These are phyloP conservation scores for Pammene fasciana DNA, from an alignment of 2,888 invertebrate genomes.

Conservation along the genomic window DNA sequence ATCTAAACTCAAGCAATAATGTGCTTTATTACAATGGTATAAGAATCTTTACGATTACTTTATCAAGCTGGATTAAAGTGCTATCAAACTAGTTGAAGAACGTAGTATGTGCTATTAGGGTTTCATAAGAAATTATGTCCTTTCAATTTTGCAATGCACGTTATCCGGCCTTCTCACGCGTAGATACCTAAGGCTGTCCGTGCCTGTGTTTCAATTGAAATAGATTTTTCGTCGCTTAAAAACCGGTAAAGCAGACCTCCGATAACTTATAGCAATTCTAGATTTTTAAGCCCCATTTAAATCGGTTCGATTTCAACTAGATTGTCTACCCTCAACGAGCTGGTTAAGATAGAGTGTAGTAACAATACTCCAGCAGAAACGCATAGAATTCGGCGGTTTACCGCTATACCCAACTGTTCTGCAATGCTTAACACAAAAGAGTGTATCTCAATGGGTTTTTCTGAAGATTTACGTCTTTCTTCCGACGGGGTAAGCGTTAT, in stretches of 20 bases:
- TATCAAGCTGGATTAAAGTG: not conserved
- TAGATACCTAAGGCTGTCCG: no score
- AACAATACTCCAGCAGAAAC: slow-evolving; percentile 43
- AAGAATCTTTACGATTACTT: not conserved
- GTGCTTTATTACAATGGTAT: not conserved
- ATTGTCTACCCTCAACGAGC: no score
- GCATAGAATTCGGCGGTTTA: slow-evolving; percentile 52
- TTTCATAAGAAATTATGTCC: not conserved
- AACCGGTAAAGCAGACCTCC: not conserved
- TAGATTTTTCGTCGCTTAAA: no score
- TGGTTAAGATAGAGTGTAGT: no score
- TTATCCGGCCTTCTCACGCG: slow-evolving; percentile 55
- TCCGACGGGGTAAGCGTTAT: not conserved
- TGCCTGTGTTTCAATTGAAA: no score
- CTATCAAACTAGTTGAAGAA: not conserved
- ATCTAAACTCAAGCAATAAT: not conserved
- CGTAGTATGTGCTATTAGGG: not conserved
- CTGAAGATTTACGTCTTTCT: not conserved
- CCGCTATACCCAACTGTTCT: slow-evolving; percentile 55
- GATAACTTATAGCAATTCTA: not conserved
- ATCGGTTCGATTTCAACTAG: no score
- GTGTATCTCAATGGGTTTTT: not conserved
- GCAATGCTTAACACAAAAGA: not conserved
- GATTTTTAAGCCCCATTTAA: no score
- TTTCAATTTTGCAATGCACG: not conserved